These are phyloP conservation scores for Nixonia krombeini DNA, from an alignment of 1,140 invertebrate genomes.

Conservation along the genomic window DNA sequence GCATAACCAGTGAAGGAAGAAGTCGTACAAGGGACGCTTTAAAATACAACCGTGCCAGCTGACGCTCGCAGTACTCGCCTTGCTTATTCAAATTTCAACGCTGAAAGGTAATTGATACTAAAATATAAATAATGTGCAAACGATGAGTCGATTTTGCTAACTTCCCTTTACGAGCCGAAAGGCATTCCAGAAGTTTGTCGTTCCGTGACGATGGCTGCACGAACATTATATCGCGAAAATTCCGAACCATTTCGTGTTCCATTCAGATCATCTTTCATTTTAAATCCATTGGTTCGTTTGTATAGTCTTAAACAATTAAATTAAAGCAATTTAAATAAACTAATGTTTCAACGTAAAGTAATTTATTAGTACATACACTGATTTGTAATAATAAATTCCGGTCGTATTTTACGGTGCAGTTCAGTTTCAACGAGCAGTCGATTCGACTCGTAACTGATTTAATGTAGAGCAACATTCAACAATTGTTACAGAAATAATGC, in stretches of 20 bases:
- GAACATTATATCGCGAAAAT: background rate
- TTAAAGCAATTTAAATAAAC: too few relatives aligned
- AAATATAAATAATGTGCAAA: slow-evolving; percentile 9
- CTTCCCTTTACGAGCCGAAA: background rate
- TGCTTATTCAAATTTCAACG: slow-evolving; percentile 1
- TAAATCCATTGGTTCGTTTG: too few relatives aligned
- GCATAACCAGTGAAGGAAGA: background rate
- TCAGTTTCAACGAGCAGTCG: too few relatives aligned
- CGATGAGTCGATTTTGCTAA: background rate
- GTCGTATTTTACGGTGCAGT: too few relatives aligned
- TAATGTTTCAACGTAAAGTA: too few relatives aligned
- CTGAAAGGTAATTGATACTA: background rate
- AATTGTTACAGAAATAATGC: too few relatives aligned
- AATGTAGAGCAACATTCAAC: too few relatives aligned
- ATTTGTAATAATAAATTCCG: too few relatives aligned
- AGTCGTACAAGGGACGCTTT: background rate
- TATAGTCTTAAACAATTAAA: too few relatives aligned
- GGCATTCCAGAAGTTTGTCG: background rate
- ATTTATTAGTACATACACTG: too few relatives aligned
- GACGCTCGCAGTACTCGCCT: background rate
- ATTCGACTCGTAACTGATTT: too few relatives aligned
- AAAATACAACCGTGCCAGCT: background rate
- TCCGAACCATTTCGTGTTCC: background rate
- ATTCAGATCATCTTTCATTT: background rate
- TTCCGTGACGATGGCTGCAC: background rate